Evolutionary conservation across 2,113 vertebrate genomes (phyloP).

Genomic region (Otolemur garnettii): DNA sequence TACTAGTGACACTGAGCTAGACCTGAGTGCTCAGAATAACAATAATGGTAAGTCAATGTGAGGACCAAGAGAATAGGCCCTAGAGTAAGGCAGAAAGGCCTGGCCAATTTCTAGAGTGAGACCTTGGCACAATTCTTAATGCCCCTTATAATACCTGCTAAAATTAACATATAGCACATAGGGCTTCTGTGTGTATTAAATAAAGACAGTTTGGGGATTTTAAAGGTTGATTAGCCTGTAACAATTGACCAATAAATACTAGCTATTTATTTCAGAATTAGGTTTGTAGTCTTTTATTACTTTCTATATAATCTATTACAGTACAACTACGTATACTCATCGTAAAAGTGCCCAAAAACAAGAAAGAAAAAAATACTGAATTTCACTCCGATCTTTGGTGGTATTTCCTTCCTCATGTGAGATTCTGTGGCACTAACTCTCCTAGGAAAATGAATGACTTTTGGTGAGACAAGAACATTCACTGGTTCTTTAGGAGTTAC

Average conservation of each 20-base stretch:
- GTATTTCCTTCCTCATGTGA: background rate
- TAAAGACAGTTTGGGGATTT: background rate
- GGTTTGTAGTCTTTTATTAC: background rate
- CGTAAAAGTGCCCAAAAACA: background rate
- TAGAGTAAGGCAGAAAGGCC: background rate
- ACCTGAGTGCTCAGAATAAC: background rate
- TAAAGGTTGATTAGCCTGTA: background rate
- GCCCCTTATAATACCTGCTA: background rate
- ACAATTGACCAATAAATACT: background rate
- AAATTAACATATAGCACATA: too few species aligned
- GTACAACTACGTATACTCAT: background rate
- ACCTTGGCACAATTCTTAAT: background rate
- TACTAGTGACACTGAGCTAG: background rate
- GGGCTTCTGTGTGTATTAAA: background rate
- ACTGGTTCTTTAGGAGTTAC: background rate
- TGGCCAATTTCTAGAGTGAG: too few species aligned
- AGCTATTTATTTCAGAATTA: background rate
- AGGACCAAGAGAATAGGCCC: background rate
- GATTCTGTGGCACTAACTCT: background rate
- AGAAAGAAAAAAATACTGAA: background rate
- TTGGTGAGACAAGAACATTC: background rate
- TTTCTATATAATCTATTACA: background rate
- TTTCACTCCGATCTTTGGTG: background rate
- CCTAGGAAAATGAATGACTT: background rate
- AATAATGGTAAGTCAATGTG: fast-evolving